These are phyloP conservation scores for Cataglyphis hispanica DNA, from an alignment of 1,140 invertebrate species.

Conservation along the genomic window DNA sequence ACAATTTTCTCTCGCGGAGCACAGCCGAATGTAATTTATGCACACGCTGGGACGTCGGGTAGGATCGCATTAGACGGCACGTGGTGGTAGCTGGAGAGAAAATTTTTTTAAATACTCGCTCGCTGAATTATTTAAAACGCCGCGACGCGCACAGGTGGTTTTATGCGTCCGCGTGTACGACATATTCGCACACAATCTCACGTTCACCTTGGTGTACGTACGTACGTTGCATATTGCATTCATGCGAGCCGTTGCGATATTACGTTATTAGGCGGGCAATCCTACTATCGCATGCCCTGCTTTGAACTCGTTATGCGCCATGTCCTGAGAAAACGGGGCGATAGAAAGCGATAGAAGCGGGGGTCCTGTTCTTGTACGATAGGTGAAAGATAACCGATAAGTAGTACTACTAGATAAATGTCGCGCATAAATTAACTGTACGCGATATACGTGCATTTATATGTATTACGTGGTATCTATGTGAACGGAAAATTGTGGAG, in stretches of 20 bases:
- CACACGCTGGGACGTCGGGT: constrained; percentile 44
- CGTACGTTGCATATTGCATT: constrained; percentile 76
- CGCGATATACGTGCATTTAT: constrained; percentile 64
- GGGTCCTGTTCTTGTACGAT: constrained; percentile 56
- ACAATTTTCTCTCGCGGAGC: constrained; percentile 35
- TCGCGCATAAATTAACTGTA: constrained; percentile 67
- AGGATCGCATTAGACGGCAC: constrained; percentile 43
- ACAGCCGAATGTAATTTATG: constrained; percentile 67
- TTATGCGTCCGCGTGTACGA: constrained; percentile 41
- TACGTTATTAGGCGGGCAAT: constrained; percentile 72
- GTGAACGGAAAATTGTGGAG: constrained; percentile 33
- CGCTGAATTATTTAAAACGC: constrained; percentile 57
- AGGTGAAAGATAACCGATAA: constrained; percentile 74
- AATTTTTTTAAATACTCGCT: constrained; percentile 56
- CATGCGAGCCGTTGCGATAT: constrained; percentile 73
- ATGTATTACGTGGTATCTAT: constrained; percentile 64
- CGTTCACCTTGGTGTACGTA: constrained; percentile 49
- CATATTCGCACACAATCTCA: constrained; percentile 39
- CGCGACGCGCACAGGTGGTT: constrained; percentile 74
- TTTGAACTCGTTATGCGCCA: constrained; percentile 67
- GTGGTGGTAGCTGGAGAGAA: constrained; percentile 34
- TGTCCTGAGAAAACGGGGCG: constrained; percentile 30
- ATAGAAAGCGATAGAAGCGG: background rate
- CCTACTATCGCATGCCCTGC: constrained; percentile 64
- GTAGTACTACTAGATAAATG: constrained; percentile 72